A percentile compares a stretch with the other conserved stretches of the same genome.
Evolutionary conservation across 1,140 invertebrate genomes (phyloP).

Genomic region (Drosophila fuyamai): DNA sequence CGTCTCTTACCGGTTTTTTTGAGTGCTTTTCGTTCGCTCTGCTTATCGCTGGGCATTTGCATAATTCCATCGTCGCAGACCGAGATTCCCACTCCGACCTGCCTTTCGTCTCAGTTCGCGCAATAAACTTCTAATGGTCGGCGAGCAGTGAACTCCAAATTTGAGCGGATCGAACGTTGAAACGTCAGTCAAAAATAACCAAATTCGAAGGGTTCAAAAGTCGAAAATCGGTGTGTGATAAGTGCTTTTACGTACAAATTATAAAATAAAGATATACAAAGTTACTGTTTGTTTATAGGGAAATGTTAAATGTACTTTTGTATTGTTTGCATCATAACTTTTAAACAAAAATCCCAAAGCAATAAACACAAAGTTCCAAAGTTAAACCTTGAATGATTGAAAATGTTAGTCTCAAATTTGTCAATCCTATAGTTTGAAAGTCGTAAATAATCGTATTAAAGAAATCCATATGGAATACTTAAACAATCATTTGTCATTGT

Average conservation of each 20-base stretch:
- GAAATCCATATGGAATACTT: neutral
- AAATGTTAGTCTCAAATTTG: no score
- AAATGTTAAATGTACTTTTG: no score
- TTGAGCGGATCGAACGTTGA: slow-evolving; percentile 23
- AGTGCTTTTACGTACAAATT: neutral
- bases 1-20: slow-evolving; percentile 45
- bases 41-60: slow-evolving; percentile 55
- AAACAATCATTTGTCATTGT: slow-evolving; percentile 12
- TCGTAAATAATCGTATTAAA: neutral
- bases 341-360: no score
- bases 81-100: slow-evolving; percentile 31
- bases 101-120: slow-evolving; percentile 39
- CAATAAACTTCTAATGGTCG: slow-evolving; percentile 64
- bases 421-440: no score
- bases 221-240: slow-evolving; percentile 2
- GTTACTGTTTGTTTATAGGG: no score
- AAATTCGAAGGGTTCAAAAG: slow-evolving; percentile 4
- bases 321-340: no score
- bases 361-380: no score
- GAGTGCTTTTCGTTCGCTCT: slow-evolving; percentile 31
- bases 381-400: no score
- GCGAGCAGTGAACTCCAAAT: slow-evolving; percentile 35
- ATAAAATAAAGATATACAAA: neutral
- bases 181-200: neutral
- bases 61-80: slow-evolving; percentile 52